These are phyloP conservation scores for Hymenopus coronatus DNA, from an alignment of 2,888 invertebrate species.

Conservation along the genomic window DNA sequence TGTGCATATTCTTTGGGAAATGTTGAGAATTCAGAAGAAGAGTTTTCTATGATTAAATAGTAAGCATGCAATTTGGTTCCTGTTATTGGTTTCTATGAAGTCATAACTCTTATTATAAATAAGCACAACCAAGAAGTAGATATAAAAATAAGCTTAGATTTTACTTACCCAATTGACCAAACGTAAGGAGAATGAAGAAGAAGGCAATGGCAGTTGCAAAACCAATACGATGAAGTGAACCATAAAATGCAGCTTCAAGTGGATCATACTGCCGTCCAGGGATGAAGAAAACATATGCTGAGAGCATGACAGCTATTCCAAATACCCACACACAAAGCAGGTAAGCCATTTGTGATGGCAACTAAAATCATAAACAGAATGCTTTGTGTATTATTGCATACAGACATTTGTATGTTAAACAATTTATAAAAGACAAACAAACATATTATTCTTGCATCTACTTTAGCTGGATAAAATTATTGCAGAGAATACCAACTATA, in stretches of 20 bases:
- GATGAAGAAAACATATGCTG: constrained; percentile 23
- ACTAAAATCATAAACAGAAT: neutral
- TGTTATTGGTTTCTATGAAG: neutral
- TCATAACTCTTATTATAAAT: neutral
- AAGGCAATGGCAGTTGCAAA: neutral
- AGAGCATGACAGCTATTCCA: neutral
- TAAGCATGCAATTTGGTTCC: neutral
- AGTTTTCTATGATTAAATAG: no score
- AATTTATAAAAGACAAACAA: no score
- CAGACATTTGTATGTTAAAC: no score
- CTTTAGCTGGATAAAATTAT: no score
- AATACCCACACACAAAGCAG: neutral
- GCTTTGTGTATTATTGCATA: no score
- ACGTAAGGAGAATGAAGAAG: constrained; percentile 5
- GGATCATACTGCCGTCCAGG: neutral
- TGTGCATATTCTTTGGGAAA: no score
- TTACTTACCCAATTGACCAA: constrained; percentile 16
- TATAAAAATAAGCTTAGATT: neutral
- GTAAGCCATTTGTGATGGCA: constrained; percentile 8
- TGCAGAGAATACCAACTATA: no score
- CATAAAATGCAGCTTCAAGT: constrained; percentile 20
- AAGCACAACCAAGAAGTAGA: neutral
- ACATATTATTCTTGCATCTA: no score
- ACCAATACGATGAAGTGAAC: constrained; percentile 19
- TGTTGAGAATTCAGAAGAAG: no score